Base-by-base conservation (phyloP, 1,140 invertebrate species). In the Ips typographus region DNA sequence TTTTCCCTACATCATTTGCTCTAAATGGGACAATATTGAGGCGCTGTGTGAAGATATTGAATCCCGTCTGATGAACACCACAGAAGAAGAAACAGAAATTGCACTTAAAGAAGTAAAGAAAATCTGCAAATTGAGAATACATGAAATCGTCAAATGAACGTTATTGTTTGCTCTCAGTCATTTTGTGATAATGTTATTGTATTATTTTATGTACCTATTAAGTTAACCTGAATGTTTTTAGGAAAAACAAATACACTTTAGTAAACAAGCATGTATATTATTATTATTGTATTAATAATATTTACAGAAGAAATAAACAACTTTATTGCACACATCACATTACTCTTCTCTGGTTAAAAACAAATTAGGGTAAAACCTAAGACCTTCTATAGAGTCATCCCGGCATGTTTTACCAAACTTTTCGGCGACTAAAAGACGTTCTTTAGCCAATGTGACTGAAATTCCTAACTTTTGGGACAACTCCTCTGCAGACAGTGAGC, bases 341-440 rank as follows among this genome's bases (percentile, higher is more conserved):
- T 61, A 74, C 62, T 74, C 64, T 49, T 74, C 73, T 55, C 40
- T 72, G 42, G 67, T 74, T 61, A 93, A 79, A 83, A 97, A 92
- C 47, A 88, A 80, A 86, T 98, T 98, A 1, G 92, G 90, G 85
- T 94, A 98, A 83, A 98, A 98, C 74, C 90, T 84, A 40, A 98
- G 82, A 47, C 95, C 95, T 85, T 98, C 94, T 64, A 96, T 90
- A 1, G 92, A 92, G 80, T 98, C 95, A 82, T 98, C 96, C 71
- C 95, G 84, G 78, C 95, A 98, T n/a, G 91, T 87, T 74, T 88
- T 85, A 1, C 94, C 95, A 75, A 86, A 82, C 73, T 89, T 89
- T 83, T 98, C 96, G 3, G 93, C 88, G 7, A 91, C 87, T 60
- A 94, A 81, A 6, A 98, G 84, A 55, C 91, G 87, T 84, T 98